A percentile compares a stretch with the other conserved stretches of the same genome.
Conservation (phyloP, 1,140 invertebrate species). For the Solenopsis fugax region DNA sequence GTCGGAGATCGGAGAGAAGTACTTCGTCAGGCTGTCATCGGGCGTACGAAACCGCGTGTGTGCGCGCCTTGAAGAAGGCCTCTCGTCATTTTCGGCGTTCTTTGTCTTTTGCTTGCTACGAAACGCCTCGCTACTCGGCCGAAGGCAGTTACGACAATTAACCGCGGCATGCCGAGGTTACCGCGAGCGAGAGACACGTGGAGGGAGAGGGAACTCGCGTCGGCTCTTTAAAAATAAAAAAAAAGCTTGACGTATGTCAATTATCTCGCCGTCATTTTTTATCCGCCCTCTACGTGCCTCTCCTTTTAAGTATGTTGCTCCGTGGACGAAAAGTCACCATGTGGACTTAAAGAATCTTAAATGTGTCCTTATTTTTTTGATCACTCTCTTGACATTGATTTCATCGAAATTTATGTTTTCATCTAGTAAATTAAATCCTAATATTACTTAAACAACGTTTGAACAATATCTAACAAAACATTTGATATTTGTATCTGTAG, state of each 20-base stretch:
- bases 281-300: conserved; percentile 45
- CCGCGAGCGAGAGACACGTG: conserved; percentile 15
- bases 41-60: neutral
- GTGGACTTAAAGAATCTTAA: neutral
- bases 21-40: conserved; percentile 71
- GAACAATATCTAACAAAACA: neutral
- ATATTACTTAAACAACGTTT: neutral
- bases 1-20: conserved; percentile 32
- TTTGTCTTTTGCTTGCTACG: conserved; percentile 59
- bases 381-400: neutral
- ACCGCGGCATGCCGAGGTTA: conserved; percentile 49
- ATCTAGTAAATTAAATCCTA: neutral
- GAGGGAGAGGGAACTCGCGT: neutral
- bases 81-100: conserved; percentile 62
- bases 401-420: neutral
- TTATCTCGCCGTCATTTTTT: conserved; percentile 69
- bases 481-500: neutral
- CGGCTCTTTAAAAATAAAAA: conserved; percentile 11
- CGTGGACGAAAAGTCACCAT: conserved; percentile 32
- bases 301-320: conserved; percentile 40
- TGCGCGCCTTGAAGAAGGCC: conserved; percentile 8
- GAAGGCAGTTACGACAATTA: conserved; percentile 71
- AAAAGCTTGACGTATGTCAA: conserved; percentile 68
- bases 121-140: conserved; percentile 35
- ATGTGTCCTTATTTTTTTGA: neutral